Conservation (phyloP, 2,797 vertebrate genomes). For the Melanotaenia nigrans region DNA sequence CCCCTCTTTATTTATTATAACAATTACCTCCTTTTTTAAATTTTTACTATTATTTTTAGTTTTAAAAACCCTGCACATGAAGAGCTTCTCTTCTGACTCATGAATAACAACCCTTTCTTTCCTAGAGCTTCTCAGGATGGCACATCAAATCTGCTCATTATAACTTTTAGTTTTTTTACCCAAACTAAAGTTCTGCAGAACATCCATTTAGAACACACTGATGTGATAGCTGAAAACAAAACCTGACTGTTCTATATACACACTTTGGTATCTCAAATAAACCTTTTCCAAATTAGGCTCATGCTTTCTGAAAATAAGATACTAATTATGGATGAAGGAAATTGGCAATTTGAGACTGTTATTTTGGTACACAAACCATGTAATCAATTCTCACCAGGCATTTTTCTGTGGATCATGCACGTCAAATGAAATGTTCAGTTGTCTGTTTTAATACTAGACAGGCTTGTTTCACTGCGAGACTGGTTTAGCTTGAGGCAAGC, state of each 20-base stretch:
- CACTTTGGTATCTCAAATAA: slow-evolving; percentile 1
- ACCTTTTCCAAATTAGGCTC: slow-evolving; percentile 17
- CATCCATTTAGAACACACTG: slow-evolving; percentile 26
- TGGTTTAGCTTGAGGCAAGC: slow-evolving; percentile 62
- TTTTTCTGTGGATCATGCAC: slow-evolving; percentile 59
- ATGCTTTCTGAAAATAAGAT: slow-evolving; percentile 35
- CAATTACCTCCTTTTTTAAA: slow-evolving; percentile 10
- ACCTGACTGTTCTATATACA: slow-evolving; percentile 16
- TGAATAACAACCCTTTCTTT: slow-evolving; percentile 43
- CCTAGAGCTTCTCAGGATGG: slow-evolving; percentile 5
- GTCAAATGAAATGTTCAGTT: slow-evolving; percentile 71
- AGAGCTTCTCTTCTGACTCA: slow-evolving; percentile 15
- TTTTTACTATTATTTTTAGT: neutral
- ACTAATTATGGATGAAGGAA: slow-evolving; percentile 54
- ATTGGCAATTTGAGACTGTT: slow-evolving; percentile 44
- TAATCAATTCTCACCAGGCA: slow-evolving; percentile 68
- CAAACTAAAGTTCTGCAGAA: slow-evolving; percentile 36
- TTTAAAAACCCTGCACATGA: slow-evolving; percentile 7
- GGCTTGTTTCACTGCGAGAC: slow-evolving; percentile 47
- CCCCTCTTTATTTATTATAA: slow-evolving; percentile 34
- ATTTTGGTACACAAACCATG: slow-evolving; percentile 66
- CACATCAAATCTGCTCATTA: slow-evolving; percentile 48
- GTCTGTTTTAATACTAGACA: slow-evolving; percentile 74
- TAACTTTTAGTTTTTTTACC: slow-evolving; percentile 16
- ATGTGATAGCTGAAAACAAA: slow-evolving; percentile 33